Evolutionary conservation across 1,140 invertebrate genomes (phyloP), one percentile per base, ranked within the genome.

Genomic region (Drosophila bocqueti): DNA sequence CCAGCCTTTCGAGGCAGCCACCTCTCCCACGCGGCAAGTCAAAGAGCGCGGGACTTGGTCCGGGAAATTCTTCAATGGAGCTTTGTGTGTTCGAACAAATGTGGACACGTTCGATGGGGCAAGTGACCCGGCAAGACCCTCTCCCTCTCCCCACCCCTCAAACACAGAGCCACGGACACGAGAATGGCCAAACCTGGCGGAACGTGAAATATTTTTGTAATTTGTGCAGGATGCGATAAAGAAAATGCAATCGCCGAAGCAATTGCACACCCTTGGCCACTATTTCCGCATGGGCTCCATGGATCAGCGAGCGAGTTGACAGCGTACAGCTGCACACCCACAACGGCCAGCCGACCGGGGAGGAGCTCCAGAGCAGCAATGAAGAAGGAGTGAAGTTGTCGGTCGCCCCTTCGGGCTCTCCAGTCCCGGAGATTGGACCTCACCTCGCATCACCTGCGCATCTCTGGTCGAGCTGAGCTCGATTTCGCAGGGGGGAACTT

Each of bases 211-310:
- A 80, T 83, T 79, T 76, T 83, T 79, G 81, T 76, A 76, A 83
- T 83, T 83, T 83, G 81, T 83, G 76, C 58, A 83, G 76, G 71
- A 76, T 83, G 76, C 81, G 81, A 83, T 83, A 83, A 79, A 75
- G 72, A 80, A 80, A 84, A 84, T 79, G 76, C 71, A 82, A 82
- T 67, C 69, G 64, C 18, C 31, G 26, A 54, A 49, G 74, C 75
- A 64, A 76, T 75, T 76, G 60, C 59, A 47, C 71, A 74, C 73
- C 61, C 46, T 59, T 65, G 57, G 59, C 47, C 40, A 67, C 49
- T 68, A 68, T 77, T 77, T 78, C 64, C 74, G 75, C 76, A 74
- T 73, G 71, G 71, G 68, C 68, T 43, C 46, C 29, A 62, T 78
- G 75, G 75, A 78, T 78, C 75, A 78, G 64, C 26, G 40, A 57